phyloP scores from a whole-genome alignment of 2,888 invertebrate species.

The Macrophya annulata region DNA sequence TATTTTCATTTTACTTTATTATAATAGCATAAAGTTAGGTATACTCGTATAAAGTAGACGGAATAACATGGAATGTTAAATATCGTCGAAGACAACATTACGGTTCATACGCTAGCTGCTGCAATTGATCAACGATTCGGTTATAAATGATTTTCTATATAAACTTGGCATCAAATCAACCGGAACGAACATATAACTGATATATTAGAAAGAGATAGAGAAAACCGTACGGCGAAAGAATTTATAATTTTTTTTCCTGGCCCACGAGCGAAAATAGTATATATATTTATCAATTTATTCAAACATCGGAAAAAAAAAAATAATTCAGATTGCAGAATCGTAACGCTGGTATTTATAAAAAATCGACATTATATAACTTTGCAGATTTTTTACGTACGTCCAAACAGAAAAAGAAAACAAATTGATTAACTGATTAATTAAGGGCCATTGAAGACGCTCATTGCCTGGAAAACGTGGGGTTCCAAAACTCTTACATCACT shows the following conservation, averaged over 20 bases:
- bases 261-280: background rate
- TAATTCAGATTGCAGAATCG: background rate
- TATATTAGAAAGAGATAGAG: background rate
- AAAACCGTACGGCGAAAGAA: background rate
- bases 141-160: background rate
- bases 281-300: background rate
- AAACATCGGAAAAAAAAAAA: background rate
- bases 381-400: background rate
- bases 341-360: background rate
- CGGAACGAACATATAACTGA: background rate
- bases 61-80: background rate
- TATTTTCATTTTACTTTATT: background rate
- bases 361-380: background rate
- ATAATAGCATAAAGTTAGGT: background rate
- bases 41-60: background rate
- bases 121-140: background rate
- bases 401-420: background rate
- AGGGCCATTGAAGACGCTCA: no score
- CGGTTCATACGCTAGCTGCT: background rate
- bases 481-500: no score
- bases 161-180: conserved; percentile 22
- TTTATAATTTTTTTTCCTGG: background rate
- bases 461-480: no score
- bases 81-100: background rate
- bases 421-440: background rate